A percentile compares a stretch with the other conserved stretches of the same genome.
Conservation (phyloP, 2,113 vertebrate species). For the Syngnathus floridae region DNA sequence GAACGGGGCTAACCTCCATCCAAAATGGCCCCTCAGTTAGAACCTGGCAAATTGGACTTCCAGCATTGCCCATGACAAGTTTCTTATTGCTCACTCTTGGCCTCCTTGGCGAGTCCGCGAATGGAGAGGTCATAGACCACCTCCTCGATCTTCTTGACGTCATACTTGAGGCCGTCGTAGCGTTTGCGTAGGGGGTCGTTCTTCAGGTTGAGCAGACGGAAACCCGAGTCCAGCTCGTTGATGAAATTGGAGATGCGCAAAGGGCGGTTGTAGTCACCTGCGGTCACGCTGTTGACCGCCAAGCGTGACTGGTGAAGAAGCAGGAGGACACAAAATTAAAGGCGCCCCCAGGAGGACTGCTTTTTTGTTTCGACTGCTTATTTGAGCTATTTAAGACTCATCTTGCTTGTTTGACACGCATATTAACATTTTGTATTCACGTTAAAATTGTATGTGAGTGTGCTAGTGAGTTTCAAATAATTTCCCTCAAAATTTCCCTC, state of each 20-base stretch:
- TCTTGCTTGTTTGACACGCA: too few relatives aligned
- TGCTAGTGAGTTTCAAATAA: too few relatives aligned
- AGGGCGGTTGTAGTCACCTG: slow-evolving; percentile 88
- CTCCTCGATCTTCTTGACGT: slow-evolving; percentile 98
- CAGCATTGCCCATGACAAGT: slow-evolving; percentile 17
- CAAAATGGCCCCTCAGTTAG: slow-evolving; percentile 38
- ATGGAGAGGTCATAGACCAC: slow-evolving; percentile 97
- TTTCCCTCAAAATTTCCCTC: too few relatives aligned
- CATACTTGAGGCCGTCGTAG: slow-evolving; percentile 95
- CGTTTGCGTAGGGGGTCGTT: slow-evolving; percentile 95
- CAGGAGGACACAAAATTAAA: background rate
- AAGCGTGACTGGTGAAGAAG: slow-evolving; percentile 75
- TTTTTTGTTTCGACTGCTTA: background rate
- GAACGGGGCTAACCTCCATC: slow-evolving; percentile 26
- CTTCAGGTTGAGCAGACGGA: slow-evolving; percentile 95
- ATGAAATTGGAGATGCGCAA: slow-evolving; percentile 94
- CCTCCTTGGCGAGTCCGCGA: slow-evolving; percentile 86
- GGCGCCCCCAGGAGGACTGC: background rate
- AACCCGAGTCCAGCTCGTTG: slow-evolving; percentile 95
- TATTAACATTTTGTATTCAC: too few relatives aligned
- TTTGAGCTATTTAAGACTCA: too few relatives aligned
- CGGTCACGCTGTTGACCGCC: slow-evolving; percentile 95
- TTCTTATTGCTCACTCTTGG: slow-evolving; percentile 71
- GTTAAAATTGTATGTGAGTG: too few relatives aligned
- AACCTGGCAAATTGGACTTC: slow-evolving; percentile 19